Percentiles rank a stretch among this genome's conserved stretches.
Conservation (phyloP, 2,113 vertebrate species). For the Solea solea region DNA sequence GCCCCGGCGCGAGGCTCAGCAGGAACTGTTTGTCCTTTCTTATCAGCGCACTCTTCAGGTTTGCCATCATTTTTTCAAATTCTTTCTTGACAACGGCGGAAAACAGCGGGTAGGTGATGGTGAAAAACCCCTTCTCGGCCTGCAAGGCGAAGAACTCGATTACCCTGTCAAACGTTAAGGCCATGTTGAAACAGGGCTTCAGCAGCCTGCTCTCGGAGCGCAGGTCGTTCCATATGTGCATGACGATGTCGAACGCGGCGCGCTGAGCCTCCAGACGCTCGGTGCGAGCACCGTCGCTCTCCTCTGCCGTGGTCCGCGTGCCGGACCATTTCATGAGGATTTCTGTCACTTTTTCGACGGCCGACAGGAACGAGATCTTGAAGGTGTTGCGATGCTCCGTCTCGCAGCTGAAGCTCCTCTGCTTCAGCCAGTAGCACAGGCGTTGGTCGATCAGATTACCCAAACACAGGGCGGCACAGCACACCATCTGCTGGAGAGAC, state of each 20-base stretch:
- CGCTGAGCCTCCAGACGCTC: background rate
- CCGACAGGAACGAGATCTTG: background rate
- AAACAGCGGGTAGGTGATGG: background rate
- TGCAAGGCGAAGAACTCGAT: background rate
- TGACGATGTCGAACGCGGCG: background rate
- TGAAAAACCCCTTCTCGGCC: background rate
- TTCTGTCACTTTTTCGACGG: background rate
- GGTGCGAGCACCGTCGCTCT: background rate
- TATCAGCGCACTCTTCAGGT: fast-evolving
- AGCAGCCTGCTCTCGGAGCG: background rate
- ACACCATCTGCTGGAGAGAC: background rate
- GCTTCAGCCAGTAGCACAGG: background rate
- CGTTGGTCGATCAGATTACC: background rate
- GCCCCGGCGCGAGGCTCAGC: background rate
- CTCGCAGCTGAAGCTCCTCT: background rate
- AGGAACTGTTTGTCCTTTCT: background rate
- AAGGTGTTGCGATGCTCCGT: background rate
- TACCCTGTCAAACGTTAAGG: background rate
- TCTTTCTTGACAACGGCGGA: background rate
- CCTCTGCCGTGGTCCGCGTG: background rate
- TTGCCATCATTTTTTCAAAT: background rate
- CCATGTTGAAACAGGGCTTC: background rate
- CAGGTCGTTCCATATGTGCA: background rate
- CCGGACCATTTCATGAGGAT: background rate
- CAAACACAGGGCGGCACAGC: background rate